Evolutionary conservation across 2,113 vertebrate genomes (phyloP), one percentile per base, ranked within the genome.

Genomic region (Zosterops lateralis): DNA sequence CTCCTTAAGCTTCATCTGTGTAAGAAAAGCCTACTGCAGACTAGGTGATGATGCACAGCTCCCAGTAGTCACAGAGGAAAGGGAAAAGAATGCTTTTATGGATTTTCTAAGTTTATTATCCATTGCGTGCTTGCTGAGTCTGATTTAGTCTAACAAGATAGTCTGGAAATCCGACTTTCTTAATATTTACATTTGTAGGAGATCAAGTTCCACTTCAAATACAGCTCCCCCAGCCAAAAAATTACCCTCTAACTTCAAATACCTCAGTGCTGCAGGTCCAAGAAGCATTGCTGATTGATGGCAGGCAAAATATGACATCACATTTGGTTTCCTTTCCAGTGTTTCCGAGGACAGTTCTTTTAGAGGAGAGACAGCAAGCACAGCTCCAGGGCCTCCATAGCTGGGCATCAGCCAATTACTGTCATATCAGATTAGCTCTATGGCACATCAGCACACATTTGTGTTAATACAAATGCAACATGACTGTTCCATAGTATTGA

Each of bases 401-500:
- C 74, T 89, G 75, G 88, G 78, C 83, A 95, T 90, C 53, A 86
- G 72, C 88, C 90, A 90, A 80, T 93, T 87, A 70, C 61, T 96
- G 93, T 91, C 96, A 58, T 73, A 91, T 84, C 90, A 87, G 86
- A 95, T 97, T 93, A 94, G 73, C 61, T 95, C 57, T 76, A 9
- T 91, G 88, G 84, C 71, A 85, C 80, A 65, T 97, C 90, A 96
- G 61, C 58, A 60, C 66, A 88, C 38, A 34, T 85, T 97, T 93
- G 73, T 83, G 87, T 92, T 93, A 86, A 82, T 89, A 71, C 57
- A 95, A 90, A 94, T 95, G 72, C 68, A 88, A 68, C 62, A 53
- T 91, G 90, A 90, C 87, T 91, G 78, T 84, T 92, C 83, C 68
- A 54, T 86, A 62, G 57, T 93, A 95, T 96, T 94, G 96, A 96